Evolutionary conservation across 1,140 invertebrate species (phyloP), one percentile per base, ranked within the genome.

Genomic region (Agrypnia vestita): DNA sequence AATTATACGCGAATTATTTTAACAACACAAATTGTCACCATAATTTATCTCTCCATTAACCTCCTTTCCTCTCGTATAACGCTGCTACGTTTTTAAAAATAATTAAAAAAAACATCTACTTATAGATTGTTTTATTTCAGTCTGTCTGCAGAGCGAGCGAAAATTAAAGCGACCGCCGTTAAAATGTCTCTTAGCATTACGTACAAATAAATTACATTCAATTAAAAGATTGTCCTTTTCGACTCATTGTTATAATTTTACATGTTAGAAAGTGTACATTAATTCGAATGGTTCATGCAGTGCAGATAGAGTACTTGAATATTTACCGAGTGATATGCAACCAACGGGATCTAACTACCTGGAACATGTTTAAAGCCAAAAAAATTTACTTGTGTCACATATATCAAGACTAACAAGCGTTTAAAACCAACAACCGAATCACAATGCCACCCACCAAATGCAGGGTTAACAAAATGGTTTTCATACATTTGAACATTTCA

Each of bases 381-480:
- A 35, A 71, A 71, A 49, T 64, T 15, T 49, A 71, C 49, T n/a
- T 11, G 15, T 69, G 56, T 75, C 72, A 15, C 72, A 75, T 75
- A 17, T 75, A 59, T 75, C 74, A 64, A 62, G 21, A 64, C 59
- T 64, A 64, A 76, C 59, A 62, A 76, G 56, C 74, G 59, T 51
- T 76, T 64, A 76, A 76, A 64, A 35, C 75, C 75, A 51, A 67
- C 61, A 64, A 53, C 47, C 56, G 47, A 67, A 53, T 49, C 21
- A 53, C 49, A 77, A 47, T 76, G 44, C 43, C 47, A 17, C 21
- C 19, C 12, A 17, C 0, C 17, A 21, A 76, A 56, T 61, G 44
- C 67, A 71, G n/a, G 46, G 47, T 1, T 44, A 15, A 8, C n/a
- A 12, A 62, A 62, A 46, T 44, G 15, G 12, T 64, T 46, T 44